A percentile compares a stretch with the other conserved stretches of the same genome.
Evolutionary conservation across 2,113 vertebrate genomes (phyloP).

Genomic region (Lamprologus lemairii): DNA sequence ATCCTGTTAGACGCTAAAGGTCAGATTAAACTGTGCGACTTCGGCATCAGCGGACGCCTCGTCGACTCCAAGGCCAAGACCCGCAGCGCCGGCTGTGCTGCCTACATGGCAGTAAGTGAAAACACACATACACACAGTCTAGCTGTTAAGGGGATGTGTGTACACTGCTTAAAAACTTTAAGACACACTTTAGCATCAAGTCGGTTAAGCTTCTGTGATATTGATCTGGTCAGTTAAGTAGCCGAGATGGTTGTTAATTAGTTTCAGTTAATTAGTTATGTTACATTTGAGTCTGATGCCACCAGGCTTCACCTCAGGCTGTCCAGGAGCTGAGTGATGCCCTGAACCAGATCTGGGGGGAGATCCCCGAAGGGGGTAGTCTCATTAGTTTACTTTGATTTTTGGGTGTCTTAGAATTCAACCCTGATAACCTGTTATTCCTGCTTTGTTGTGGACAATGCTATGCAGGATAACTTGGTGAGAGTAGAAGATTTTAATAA

Average conservation of each 20-base stretch:
- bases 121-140: neutral
- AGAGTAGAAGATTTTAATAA: neutral
- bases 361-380: neutral
- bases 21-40: constrained; percentile 92
- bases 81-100: constrained; percentile 87
- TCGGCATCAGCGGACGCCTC: constrained; percentile 89
- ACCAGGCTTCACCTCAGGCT: neutral
- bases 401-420: neutral
- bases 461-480: neutral
- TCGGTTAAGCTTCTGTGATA: neutral
- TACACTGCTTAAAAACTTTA: neutral
- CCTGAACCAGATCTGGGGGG: neutral
- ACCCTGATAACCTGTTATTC: neutral
- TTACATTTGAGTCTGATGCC: neutral
- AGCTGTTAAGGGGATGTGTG: neutral
- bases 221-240: neutral
- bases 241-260: neutral
- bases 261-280: neutral
- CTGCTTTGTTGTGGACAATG: neutral
- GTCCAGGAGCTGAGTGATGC: neutral
- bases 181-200: neutral
- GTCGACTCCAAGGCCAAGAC: constrained; percentile 94
- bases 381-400: neutral
- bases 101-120: constrained; percentile 88
- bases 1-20: constrained; percentile 87